phyloP scores from a whole-genome alignment of 64 coral and sea anemone genomes.

The Hydrozoanthus tunicans region DNA sequence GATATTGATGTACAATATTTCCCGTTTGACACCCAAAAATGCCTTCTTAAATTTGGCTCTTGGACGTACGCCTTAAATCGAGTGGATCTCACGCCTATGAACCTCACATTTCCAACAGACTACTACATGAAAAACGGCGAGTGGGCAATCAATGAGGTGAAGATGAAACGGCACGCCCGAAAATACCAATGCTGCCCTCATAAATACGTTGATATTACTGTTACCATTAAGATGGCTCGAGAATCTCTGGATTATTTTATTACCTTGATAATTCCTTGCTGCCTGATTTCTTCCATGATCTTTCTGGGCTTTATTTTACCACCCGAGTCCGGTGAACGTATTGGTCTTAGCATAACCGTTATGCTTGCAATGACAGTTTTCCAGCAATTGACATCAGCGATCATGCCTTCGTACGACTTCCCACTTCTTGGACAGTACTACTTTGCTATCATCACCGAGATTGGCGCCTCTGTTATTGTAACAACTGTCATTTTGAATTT shows the following conservation, averaged over 20 bases:
- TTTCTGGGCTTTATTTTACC: constrained; percentile 72
- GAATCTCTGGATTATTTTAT: constrained; percentile 68
- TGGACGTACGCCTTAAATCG: constrained; percentile 53
- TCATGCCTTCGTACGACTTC: constrained; percentile 77
- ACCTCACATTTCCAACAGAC: neutral
- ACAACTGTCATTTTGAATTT: constrained; percentile 74
- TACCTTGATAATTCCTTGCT: constrained; percentile 73
- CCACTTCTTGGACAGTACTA: constrained; percentile 75
- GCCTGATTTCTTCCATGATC: constrained; percentile 72
- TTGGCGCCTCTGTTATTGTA: constrained; percentile 59
- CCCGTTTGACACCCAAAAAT: constrained; percentile 71
- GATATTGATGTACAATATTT: constrained; percentile 60
- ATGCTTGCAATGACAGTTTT: constrained; percentile 79
- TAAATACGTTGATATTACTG: constrained; percentile 60
- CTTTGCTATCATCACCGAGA: constrained; percentile 69
- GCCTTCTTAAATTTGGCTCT: constrained; percentile 67
- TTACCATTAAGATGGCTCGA: constrained; percentile 42
- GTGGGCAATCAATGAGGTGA: constrained; percentile 42
- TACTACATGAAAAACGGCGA: constrained; percentile 75
- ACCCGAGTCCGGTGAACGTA: constrained; percentile 80
- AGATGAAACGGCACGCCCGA: constrained; percentile 24
- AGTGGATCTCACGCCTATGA: constrained; percentile 38
- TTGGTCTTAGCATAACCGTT: constrained; percentile 75
- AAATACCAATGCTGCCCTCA: constrained; percentile 70
- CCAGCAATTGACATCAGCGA: constrained; percentile 59